Evolutionary conservation across 2,888 invertebrate genomes (phyloP).

Genomic region (Sphaerophoria rueppellii): DNA sequence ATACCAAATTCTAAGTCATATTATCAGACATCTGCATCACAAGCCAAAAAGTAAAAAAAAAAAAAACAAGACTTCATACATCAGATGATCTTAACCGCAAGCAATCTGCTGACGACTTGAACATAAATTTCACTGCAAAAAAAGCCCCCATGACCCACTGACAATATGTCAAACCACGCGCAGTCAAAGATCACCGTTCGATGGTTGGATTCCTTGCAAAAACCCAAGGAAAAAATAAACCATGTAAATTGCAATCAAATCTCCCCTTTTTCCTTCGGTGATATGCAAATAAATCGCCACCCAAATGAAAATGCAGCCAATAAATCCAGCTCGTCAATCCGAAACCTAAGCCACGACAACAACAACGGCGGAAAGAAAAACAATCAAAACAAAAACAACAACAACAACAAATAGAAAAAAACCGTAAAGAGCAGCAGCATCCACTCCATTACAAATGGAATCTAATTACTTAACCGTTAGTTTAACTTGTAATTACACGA

Average conservation of each 20-base stretch:
- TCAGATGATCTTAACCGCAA: slow-evolving; percentile 1
- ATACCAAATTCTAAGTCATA: slow-evolving; percentile 33
- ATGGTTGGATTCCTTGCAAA: background rate
- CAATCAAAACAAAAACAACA: slow-evolving; percentile 26
- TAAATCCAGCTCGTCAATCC: slow-evolving; percentile 56
- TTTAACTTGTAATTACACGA: slow-evolving; percentile 74
- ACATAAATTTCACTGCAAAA: slow-evolving; percentile 53
- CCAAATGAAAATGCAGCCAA: slow-evolving; percentile 63
- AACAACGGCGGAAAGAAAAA: slow-evolving; percentile 18
- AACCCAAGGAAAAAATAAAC: slow-evolving; percentile 15
- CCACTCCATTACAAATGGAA: slow-evolving; percentile 74
- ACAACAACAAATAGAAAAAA: slow-evolving; percentile 11
- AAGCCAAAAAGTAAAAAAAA: background rate
- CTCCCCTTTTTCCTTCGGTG: background rate
- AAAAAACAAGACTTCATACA: slow-evolving; percentile 11
- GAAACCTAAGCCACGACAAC: slow-evolving; percentile 13
- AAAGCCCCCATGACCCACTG: slow-evolving; percentile 71
- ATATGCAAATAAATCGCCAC: slow-evolving; percentile 63
- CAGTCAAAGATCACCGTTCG: slow-evolving; percentile 67
- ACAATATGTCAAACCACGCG: slow-evolving; percentile 71
- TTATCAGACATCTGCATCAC: slow-evolving; percentile 34
- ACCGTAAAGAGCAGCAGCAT: slow-evolving; percentile 58
- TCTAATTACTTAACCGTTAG: slow-evolving; percentile 76
- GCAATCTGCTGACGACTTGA: slow-evolving; percentile 24
- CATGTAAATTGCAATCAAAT: slow-evolving; percentile 53